A percentile compares a stretch with the other conserved stretches of the same genome.
Conservation (phyloP, 2,113 vertebrate species). For the Notarius lentiginosus region DNA sequence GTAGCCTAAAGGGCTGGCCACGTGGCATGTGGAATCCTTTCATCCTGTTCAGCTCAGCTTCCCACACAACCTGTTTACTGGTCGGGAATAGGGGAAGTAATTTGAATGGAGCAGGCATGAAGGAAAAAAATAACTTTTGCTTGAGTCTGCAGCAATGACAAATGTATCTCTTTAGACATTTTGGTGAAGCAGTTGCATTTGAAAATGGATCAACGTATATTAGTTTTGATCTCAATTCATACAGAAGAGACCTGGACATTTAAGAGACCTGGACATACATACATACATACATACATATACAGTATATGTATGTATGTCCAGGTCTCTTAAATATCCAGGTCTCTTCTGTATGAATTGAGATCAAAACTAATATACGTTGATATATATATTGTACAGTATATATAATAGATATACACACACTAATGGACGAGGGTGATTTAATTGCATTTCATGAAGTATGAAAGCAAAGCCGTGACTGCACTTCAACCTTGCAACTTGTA, state of each 20-base stretch:
- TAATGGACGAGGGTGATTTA: not conserved
- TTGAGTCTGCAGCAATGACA: not conserved
- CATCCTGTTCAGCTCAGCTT: conserved; percentile 31
- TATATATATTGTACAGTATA: too few relatives aligned
- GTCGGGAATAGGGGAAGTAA: conserved; percentile 2
- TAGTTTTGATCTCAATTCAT: not conserved
- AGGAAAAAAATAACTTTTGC: not conserved
- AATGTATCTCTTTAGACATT: not conserved
- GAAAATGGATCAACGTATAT: not conserved
- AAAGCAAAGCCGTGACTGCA: not conserved
- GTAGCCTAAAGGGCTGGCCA: conserved; percentile 43
- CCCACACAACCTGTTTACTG: conserved; percentile 41
- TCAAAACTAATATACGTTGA: not conserved
- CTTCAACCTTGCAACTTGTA: not conserved
- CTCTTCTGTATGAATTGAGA: not conserved
- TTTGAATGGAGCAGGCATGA: conserved; percentile 1
- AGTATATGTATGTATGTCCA: too few relatives aligned
- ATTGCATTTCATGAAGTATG: not conserved
- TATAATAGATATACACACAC: too few relatives aligned
- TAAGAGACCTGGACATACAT: too few relatives aligned
- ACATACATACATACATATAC: too few relatives aligned
- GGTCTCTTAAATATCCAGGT: too few relatives aligned
- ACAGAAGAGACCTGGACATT: too few relatives aligned
- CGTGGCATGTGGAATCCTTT: conserved; percentile 38
- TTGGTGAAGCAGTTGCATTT: not conserved